Conservation (phyloP, 2,888 invertebrate species). For the Incurvaria masculella region DNA sequence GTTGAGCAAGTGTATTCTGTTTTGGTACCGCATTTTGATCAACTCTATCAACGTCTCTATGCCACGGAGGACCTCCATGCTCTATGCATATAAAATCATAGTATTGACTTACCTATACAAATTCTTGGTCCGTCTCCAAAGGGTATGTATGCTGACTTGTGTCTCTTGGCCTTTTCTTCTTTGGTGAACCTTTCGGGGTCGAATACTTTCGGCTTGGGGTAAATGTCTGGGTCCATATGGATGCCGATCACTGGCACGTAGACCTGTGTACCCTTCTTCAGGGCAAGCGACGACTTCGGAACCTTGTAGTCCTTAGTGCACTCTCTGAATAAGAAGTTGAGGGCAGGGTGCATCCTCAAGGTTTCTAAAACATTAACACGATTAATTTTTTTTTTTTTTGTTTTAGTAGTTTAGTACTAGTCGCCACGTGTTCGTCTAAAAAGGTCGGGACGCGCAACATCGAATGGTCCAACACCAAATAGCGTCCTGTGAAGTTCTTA, state of each 20-base stretch:
- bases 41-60: too few species aligned
- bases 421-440: too few species aligned
- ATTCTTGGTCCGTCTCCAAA: constrained; percentile 56
- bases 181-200: constrained; percentile 56
- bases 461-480: too few species aligned
- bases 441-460: too few species aligned
- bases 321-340: constrained; percentile 44
- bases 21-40: too few species aligned
- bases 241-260: constrained; percentile 54
- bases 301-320: constrained; percentile 49
- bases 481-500: too few species aligned
- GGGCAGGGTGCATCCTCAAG: constrained; percentile 57
- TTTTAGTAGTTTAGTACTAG: too few species aligned
- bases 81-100: too few species aligned
- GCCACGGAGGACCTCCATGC: too few species aligned
- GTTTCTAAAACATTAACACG: constrained; percentile 58
- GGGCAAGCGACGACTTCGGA: constrained; percentile 35
- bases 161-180: constrained; percentile 35
- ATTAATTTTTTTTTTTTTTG: too few species aligned
- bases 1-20: too few species aligned
- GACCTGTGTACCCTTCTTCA: constrained; percentile 50
- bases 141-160: constrained; percentile 47
- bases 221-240: constrained; percentile 56
- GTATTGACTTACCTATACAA: constrained; percentile 50
- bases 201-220: constrained; percentile 53